Percentiles rank a stretch among this genome's conserved stretches.
phyloP scores from a whole-genome alignment of 2,113 vertebrate species.

The Toxostoma redivivum region DNA sequence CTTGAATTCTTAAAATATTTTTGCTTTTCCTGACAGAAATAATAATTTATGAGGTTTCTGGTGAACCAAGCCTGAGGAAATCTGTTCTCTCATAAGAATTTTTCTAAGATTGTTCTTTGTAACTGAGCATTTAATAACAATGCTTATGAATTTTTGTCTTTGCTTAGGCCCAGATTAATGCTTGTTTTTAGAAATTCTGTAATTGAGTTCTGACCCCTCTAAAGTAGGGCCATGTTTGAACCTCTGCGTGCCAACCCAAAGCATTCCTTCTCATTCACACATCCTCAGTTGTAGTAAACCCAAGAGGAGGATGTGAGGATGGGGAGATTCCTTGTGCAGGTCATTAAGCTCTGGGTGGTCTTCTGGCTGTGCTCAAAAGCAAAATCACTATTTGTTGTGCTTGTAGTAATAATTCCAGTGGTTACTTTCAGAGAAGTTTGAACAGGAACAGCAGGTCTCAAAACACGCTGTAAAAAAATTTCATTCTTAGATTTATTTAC shows the following conservation, averaged over 20 bases:
- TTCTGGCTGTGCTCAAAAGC: background rate
- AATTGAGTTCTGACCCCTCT: background rate
- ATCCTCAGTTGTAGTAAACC: background rate
- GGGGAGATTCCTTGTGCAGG: background rate
- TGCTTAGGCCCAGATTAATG: background rate
- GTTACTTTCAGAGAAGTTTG: constrained; percentile 8
- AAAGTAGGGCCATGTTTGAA: background rate
- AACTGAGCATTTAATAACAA: background rate
- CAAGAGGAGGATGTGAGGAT: background rate
- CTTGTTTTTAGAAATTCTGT: background rate
- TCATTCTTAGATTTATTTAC: constrained; percentile 46
- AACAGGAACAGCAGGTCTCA: constrained; percentile 48
- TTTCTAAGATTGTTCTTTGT: background rate
- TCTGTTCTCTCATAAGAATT: background rate
- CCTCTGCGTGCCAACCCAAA: background rate
- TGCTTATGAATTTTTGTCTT: background rate
- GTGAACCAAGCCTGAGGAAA: background rate
- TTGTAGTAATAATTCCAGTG: background rate
- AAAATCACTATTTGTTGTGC: constrained; percentile 26
- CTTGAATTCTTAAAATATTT: constrained; percentile 14
- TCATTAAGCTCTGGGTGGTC: constrained; percentile 25
- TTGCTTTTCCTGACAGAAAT: background rate
- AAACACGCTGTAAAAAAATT: background rate
- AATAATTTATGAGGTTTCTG: background rate
- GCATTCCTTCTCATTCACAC: constrained; percentile 5